Percentiles rank a stretch among this genome's conserved stretches.
Evolutionary conservation across 2,888 invertebrate species (phyloP).

Genomic region (Operophtera brumata): DNA sequence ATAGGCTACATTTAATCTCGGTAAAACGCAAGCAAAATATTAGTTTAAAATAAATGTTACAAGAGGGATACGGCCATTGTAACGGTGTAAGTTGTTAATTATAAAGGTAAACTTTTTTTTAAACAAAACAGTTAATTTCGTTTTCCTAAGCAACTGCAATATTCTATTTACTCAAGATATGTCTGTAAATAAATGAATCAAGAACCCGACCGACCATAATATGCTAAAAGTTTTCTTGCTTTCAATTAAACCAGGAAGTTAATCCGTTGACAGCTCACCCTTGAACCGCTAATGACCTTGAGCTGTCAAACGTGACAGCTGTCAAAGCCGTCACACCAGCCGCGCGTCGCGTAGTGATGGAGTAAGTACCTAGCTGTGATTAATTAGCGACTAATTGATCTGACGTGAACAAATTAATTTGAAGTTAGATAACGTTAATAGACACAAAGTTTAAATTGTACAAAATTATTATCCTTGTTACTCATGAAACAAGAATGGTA

Average conservation of each 20-base stretch:
- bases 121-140: no score
- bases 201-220: not conserved
- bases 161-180: no score
- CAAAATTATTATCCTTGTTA: slow-evolving; percentile 1
- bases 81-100: no score
- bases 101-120: no score
- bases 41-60: no score
- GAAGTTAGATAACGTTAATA: slow-evolving; percentile 12
- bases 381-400: slow-evolving; percentile 60
- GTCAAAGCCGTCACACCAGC: slow-evolving; percentile 53
- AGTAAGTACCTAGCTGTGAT: slow-evolving; percentile 41
- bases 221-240: no score
- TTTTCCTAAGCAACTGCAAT: no score
- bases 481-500: no score
- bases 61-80: no score
- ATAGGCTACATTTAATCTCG: no score
- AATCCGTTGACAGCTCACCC: slow-evolving; percentile 37
- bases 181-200: no score
- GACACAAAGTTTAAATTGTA: not conserved
- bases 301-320: slow-evolving; percentile 60
- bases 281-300: slow-evolving; percentile 52
- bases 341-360: slow-evolving; percentile 47
- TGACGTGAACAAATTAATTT: slow-evolving; percentile 42
- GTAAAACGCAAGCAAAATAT: no score
- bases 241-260: slow-evolving; percentile 31